Conservation (phyloP, 2,888 invertebrate species). For the Chaetogeoica ovagalla region DNA sequence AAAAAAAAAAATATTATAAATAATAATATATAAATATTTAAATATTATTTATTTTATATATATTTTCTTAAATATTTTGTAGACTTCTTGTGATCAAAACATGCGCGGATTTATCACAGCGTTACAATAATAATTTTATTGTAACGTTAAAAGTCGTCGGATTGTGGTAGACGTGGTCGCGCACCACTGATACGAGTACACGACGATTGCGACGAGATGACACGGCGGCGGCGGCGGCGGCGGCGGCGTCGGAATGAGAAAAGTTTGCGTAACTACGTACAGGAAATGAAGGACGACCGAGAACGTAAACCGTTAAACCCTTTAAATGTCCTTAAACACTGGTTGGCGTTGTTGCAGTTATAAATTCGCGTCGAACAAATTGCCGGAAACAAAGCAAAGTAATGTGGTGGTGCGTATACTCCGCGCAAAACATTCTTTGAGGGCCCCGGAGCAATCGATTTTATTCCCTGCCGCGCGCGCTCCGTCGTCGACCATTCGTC, state of each 20-base stretch:
- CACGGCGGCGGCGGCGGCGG: too few species aligned
- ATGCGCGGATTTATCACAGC: too few species aligned
- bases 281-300: slow-evolving; percentile 32
- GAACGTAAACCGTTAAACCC: slow-evolving; percentile 27
- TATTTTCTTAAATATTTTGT: too few species aligned
- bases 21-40: too few species aligned
- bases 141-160: too few species aligned
- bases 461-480: not conserved
- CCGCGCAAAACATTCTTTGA: slow-evolving; percentile 8
- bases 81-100: too few species aligned
- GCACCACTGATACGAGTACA: too few species aligned
- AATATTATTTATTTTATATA: too few species aligned
- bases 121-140: too few species aligned
- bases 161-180: too few species aligned
- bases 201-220: too few species aligned
- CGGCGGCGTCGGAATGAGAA: slow-evolving; percentile 21
- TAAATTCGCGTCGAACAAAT: slow-evolving; percentile 38
- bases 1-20: too few species aligned
- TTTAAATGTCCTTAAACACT: slow-evolving; percentile 40
- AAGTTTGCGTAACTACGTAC: slow-evolving; percentile 28
- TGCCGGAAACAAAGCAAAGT: slow-evolving; percentile 33
- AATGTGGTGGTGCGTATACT: not conserved
- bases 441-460: slow-evolving; percentile 21
- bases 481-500: not conserved
- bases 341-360: slow-evolving; percentile 9